Conservation (phyloP, 2,113 vertebrate species). For the Jacana jacana region DNA sequence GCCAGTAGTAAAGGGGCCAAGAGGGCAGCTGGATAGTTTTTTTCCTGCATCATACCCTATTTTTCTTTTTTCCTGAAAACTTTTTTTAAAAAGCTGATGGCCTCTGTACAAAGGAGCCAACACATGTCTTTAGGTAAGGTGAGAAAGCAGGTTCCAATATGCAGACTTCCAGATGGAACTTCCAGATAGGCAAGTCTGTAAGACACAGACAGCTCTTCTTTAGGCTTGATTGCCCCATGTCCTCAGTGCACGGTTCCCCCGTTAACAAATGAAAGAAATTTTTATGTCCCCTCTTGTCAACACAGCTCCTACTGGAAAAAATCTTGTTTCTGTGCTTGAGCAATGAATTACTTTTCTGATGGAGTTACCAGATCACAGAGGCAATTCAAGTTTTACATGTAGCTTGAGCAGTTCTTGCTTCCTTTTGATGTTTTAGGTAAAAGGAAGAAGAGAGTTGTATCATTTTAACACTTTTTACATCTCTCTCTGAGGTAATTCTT, state of each 20-base stretch:
- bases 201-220: neutral
- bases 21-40: neutral
- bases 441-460: neutral
- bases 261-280: neutral
- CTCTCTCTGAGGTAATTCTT: neutral
- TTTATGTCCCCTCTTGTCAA: neutral
- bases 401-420: neutral
- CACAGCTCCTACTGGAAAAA: neutral
- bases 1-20: fast-evolving
- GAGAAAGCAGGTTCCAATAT: neutral
- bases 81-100: neutral
- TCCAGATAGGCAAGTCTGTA: neutral
- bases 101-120: fast-evolving
- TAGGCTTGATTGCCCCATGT: neutral
- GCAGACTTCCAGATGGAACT: neutral
- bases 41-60: neutral
- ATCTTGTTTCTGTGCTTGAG: neutral
- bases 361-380: neutral
- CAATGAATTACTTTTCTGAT: neutral
- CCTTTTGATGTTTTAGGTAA: slow-evolving; percentile 20
- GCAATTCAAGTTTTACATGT: neutral
- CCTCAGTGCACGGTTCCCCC: neutral
- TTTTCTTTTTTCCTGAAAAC: neutral
- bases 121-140: neutral
- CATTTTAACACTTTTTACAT: neutral